Conservation (phyloP, 2,113 vertebrate species). For the Rhizomys pruinosus region DNA sequence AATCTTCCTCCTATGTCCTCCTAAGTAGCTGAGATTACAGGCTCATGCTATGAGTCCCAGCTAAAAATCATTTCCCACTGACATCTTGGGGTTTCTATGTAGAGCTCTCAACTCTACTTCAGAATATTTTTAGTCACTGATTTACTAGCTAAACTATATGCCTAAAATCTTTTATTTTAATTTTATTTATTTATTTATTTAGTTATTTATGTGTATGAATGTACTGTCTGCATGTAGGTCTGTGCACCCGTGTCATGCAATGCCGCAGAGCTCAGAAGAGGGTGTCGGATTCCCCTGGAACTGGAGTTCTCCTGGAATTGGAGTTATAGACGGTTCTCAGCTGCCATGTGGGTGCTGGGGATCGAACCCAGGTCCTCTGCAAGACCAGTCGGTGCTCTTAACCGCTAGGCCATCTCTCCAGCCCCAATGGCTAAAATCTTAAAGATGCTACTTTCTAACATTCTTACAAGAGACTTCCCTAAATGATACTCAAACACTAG, state of each 20-base stretch:
- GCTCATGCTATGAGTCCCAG: not conserved
- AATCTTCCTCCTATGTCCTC: not conserved
- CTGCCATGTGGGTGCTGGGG: no score
- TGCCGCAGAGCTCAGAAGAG: no score
- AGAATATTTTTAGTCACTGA: slow-evolving; percentile 13
- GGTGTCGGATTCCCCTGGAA: no score
- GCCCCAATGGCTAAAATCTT: not conserved
- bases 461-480: slow-evolving; percentile 19
- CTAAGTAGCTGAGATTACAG: not conserved
- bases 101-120: not conserved
- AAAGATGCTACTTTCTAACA: slow-evolving; percentile 54
- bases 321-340: no score
- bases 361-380: no score
- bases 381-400: no score
- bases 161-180: not conserved
- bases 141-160: not conserved
- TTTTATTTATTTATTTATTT: not conserved
- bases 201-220: not conserved
- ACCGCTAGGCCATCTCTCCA: no score
- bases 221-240: no score
- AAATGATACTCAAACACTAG: slow-evolving; percentile 31
- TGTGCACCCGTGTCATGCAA: no score
- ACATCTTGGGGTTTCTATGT: slow-evolving; percentile 4
- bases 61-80: slow-evolving; percentile 16
- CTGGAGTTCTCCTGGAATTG: no score